These are phyloP conservation scores for Chauna torquata DNA, from an alignment of 2,113 vertebrate genomes.

Conservation along the genomic window DNA sequence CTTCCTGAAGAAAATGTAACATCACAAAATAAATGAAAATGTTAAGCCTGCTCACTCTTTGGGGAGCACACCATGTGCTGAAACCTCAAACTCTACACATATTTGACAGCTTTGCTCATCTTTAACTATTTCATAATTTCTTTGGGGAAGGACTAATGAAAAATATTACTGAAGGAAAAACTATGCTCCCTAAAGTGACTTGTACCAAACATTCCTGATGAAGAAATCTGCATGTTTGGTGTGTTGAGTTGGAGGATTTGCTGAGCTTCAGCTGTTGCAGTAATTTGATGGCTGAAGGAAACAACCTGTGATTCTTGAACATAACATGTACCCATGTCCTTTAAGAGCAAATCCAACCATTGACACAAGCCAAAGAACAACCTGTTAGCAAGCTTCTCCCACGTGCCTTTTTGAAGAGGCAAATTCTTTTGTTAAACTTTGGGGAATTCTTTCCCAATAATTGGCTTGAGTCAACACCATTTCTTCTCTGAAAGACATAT, in stretches of 20 bases:
- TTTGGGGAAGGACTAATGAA: not conserved
- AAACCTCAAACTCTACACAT: not conserved
- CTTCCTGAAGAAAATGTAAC: not conserved
- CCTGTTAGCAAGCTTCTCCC: not conserved
- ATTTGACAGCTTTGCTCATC: not conserved
- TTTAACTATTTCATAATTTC: not conserved
- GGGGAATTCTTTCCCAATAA: not conserved
- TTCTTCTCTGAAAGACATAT: not conserved
- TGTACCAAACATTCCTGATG: not conserved
- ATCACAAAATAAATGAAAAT: not conserved
- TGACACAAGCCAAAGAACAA: not conserved
- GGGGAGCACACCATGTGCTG: not conserved
- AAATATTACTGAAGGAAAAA: not conserved
- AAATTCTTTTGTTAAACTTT: not conserved
- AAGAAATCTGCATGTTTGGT: not conserved
- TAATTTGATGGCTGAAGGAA: not conserved
- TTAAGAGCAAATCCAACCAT: not conserved
- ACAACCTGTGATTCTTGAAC: not conserved
- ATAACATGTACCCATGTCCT: not conserved
- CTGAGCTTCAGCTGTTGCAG: not conserved
- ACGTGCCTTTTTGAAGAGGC: accelerated
- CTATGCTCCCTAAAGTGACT: not conserved
- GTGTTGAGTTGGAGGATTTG: not conserved
- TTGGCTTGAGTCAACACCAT: accelerated
- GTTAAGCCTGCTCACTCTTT: not conserved